Conservation (phyloP, 2,888 invertebrate species). For the Ectemnius cavifrons region DNA sequence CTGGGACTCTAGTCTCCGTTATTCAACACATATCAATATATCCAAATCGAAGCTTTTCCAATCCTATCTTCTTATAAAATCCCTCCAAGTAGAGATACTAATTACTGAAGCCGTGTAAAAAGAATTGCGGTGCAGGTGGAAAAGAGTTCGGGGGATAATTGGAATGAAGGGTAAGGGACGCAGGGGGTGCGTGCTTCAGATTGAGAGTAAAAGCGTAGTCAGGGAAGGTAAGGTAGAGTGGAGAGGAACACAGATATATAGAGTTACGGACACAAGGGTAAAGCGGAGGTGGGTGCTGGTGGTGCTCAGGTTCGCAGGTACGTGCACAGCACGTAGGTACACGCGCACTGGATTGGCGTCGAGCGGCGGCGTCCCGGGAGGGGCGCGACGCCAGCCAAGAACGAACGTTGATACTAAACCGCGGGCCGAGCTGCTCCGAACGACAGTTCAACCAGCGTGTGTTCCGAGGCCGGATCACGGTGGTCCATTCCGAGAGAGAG, state of each 20-base stretch:
- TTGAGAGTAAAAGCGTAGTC: slow-evolving; percentile 26
- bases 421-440: slow-evolving; percentile 68
- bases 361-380: slow-evolving; percentile 66
- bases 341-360: slow-evolving; percentile 72
- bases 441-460: slow-evolving; percentile 72
- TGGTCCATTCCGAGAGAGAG: slow-evolving; percentile 47
- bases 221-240: neutral
- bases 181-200: slow-evolving; percentile 39
- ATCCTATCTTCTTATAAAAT: no score
- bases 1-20: no score
- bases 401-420: slow-evolving; percentile 73
- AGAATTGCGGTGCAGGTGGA: no score
- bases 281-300: slow-evolving; percentile 51
- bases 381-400: slow-evolving; percentile 69
- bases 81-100: no score
- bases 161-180: slow-evolving; percentile 8
- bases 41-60: no score
- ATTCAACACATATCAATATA: no score
- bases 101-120: no score
- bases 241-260: slow-evolving; percentile 8
- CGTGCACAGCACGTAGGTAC: slow-evolving; percentile 58
- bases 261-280: no score
- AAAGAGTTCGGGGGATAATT: neutral
- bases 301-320: slow-evolving; percentile 60
- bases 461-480: slow-evolving; percentile 70